phyloP scores from a whole-genome alignment of 2,113 vertebrate genomes.

The Phrynosoma blainvillii region DNA sequence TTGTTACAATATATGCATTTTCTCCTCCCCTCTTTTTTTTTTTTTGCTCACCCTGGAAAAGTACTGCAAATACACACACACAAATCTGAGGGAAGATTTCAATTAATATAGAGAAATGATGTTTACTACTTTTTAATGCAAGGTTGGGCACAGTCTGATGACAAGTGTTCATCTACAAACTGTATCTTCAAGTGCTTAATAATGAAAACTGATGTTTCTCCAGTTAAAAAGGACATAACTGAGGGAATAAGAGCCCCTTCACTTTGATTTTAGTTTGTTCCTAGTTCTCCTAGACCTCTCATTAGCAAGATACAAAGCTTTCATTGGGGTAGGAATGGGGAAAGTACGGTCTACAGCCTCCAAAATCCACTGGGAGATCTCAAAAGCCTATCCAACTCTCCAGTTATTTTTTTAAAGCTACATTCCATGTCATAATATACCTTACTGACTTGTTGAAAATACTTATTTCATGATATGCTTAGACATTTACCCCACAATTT shows the following conservation, averaged over 20 bases:
- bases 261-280: background rate
- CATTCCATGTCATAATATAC: too few species aligned
- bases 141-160: background rate
- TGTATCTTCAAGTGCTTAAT: background rate
- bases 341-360: background rate
- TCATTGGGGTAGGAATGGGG: background rate
- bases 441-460: too few species aligned
- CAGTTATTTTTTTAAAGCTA: too few species aligned
- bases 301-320: background rate
- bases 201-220: background rate
- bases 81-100: background rate
- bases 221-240: background rate
- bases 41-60: constrained; percentile 21
- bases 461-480: too few species aligned
- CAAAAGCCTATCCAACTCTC: too few species aligned
- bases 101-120: background rate
- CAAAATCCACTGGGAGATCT: too few species aligned
- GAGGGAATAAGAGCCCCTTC: background rate
- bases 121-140: background rate
- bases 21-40: background rate
- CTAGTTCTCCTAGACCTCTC: too few species aligned
- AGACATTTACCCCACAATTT: too few species aligned
- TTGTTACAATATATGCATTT: background rate
- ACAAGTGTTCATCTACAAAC: background rate
- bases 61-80: background rate